Percentiles rank a stretch among this genome's conserved stretches.
Evolutionary conservation across 2,888 invertebrate genomes (phyloP).

Genomic region (Eledona agricola): DNA sequence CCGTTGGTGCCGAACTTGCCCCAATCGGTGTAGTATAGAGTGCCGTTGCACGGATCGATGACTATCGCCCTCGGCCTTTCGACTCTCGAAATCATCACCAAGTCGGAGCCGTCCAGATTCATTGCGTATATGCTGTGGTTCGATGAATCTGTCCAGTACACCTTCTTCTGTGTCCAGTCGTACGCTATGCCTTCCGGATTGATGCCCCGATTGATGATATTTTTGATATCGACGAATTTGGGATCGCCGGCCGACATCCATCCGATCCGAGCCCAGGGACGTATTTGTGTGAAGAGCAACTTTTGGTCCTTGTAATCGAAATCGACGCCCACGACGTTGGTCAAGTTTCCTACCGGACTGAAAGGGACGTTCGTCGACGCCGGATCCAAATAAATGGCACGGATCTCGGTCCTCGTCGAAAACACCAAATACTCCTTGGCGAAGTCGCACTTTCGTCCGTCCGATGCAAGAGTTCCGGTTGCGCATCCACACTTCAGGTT

Average conservation of each 20-base stretch:
- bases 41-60: conserved; percentile 95
- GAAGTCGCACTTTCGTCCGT: conserved; percentile 77
- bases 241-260: conserved; percentile 81
- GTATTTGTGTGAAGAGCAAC: conserved; percentile 91
- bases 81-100: conserved; percentile 92
- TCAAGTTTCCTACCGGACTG: conserved; percentile 82
- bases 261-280: conserved; percentile 89
- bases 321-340: conserved; percentile 94
- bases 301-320: conserved; percentile 91
- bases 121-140: conserved; percentile 95
- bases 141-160: conserved; percentile 97
- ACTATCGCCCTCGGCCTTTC: conserved; percentile 95
- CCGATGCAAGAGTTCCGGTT: conserved; percentile 77
- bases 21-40: conserved; percentile 96
- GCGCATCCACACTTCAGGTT: conserved; percentile 90
- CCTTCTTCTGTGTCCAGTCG: conserved; percentile 97
- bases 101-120: conserved; percentile 86
- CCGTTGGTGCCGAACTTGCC: conserved; percentile 92
- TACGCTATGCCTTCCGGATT: conserved; percentile 95
- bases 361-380: conserved; percentile 84
- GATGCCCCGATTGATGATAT: conserved; percentile 79
- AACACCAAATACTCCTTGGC: conserved; percentile 92
- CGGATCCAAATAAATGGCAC: conserved; percentile 89
- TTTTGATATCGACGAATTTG: conserved; percentile 69
- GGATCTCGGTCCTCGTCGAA: conserved; percentile 92